Evolutionary conservation across 2,888 invertebrate genomes (phyloP), one percentile per base, ranked within the genome.

Genomic region (Eristalis pertinax): DNA sequence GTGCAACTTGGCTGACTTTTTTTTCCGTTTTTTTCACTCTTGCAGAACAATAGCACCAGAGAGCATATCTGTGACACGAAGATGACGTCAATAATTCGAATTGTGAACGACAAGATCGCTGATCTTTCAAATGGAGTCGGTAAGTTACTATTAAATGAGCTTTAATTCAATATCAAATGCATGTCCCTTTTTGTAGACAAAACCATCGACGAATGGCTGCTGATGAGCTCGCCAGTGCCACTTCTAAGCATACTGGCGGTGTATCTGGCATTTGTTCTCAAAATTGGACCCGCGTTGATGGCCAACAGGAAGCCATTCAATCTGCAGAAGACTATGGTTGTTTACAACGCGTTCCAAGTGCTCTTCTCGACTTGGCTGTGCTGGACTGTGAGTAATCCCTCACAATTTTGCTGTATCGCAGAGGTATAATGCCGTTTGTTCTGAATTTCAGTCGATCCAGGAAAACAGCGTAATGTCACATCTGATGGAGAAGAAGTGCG

Each of bases 341-440:
- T 94, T 0, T 99, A 98, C 93, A 99, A 99, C 91, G 95, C 96
- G n/a, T 95, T 96, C 76, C 98, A 98, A 95, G 98, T 98, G 5
- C 64, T 96, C 15, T 96, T 98, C 93, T 98, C 98, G 90, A 92
- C 95, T 15, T 98, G 95, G 94, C 94, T 98, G 89, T 93, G 92
- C 80, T 91, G 91, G 72, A 92, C 91, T 89, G 93, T 93, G 88
- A 90, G 91, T 91, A 76, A 64, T 35, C 11, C 4, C 19, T 5
- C n/a, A 1, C 10, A 8, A 13, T 62, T 60, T 64, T 43, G 8
- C 13, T 3, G 19, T 11, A 7, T 11, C 62, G 0, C 5, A 24
- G 5, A 32, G 10, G 32, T 60, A 68, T 68, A 19, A 8, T 24
- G 24, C 35, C 13, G n/a, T 22, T 32, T n/a, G 3, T 1, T 11